These are phyloP conservation scores for Sminthurides aquaticus DNA, from an alignment of 2,888 invertebrate genomes.

Conservation along the genomic window DNA sequence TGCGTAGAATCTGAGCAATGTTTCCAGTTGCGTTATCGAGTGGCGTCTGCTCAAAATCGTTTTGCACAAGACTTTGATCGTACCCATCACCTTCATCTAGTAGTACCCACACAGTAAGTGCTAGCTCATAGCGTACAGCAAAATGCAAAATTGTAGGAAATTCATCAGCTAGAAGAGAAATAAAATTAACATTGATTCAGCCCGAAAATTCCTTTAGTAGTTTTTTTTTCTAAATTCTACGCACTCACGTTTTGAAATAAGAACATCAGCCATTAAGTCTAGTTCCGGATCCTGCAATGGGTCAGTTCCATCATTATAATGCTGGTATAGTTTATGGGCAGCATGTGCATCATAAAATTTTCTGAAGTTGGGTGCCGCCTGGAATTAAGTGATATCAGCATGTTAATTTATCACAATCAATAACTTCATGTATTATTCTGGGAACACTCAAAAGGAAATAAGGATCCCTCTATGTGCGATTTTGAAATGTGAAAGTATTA, in stretches of 20 bases:
- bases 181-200: no score
- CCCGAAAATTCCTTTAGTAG: no score
- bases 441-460: background rate
- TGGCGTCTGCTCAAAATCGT: constrained; percentile 34
- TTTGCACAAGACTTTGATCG: constrained; percentile 30
- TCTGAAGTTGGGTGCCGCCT: constrained; percentile 36
- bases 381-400: background rate
- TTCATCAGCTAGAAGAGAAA: constrained; percentile 34
- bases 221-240: no score
- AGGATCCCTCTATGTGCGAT: no score
- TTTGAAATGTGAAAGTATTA: no score
- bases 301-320: constrained; percentile 36
- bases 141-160: constrained; percentile 41
- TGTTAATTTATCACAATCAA: no score
- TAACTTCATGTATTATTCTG: background rate
- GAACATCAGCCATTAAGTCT: constrained; percentile 40
- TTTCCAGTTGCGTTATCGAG: constrained; percentile 33
- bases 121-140: constrained; percentile 39
- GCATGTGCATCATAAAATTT: constrained; percentile 37
- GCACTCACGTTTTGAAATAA: constrained; percentile 33
- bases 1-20: constrained; percentile 29
- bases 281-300: constrained; percentile 34
- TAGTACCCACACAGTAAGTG: constrained; percentile 35
- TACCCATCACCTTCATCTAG: constrained; percentile 39
- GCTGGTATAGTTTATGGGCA: constrained; percentile 28